These are phyloP conservation scores for Nemotelus nigrinus DNA, from an alignment of 2,888 invertebrate species.

Conservation along the genomic window DNA sequence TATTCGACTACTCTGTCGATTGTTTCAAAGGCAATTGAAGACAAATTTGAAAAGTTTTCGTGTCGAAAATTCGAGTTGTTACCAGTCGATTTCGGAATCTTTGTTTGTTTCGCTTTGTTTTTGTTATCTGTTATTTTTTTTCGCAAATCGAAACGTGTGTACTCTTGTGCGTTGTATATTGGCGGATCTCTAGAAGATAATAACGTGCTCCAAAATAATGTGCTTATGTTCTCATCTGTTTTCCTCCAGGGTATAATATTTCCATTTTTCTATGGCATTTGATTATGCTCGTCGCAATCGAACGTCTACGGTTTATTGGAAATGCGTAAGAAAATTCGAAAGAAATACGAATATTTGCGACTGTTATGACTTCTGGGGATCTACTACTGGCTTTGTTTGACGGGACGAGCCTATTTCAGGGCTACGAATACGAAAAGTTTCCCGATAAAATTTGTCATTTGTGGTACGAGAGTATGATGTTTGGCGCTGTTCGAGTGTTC, in stretches of 20 bases:
- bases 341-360: neutral
- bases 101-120: neutral
- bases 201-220: neutral
- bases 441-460: neutral
- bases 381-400: neutral
- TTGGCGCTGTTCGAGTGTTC: too few relatives aligned
- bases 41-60: constrained; percentile 13
- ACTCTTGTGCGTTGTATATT: too few relatives aligned
- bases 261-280: constrained; percentile 35
- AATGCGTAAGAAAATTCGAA: neutral
- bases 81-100: neutral
- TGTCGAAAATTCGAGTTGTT: constrained; percentile 1
- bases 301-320: constrained; percentile 14
- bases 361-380: neutral
- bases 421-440: neutral
- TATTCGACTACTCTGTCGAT: neutral
- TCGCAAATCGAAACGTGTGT: too few relatives aligned
- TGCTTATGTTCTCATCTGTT: neutral
- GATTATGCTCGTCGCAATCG: constrained; percentile 24
- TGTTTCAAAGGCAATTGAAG: neutral
- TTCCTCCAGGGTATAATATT: constrained; percentile 32
- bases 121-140: neutral
- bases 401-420: neutral
- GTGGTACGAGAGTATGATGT: too few relatives aligned
- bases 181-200: neutral